These are phyloP conservation scores for Synergus umbraculus DNA, from an alignment of 2,888 invertebrate species.

Conservation along the genomic window DNA sequence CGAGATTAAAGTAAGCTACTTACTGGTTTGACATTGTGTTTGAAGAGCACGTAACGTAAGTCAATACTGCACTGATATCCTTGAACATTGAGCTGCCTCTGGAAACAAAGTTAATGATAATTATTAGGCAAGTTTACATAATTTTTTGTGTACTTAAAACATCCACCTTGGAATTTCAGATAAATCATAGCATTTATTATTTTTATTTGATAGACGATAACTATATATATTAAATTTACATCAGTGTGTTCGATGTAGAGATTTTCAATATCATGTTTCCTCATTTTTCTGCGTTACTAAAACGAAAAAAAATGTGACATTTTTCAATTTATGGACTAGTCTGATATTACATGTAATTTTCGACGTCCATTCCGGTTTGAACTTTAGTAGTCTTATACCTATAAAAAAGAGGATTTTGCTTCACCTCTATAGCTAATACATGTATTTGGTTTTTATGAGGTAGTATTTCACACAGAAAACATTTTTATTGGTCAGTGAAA, in stretches of 20 bases:
- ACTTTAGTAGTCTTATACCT: not conserved
- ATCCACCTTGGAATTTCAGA: no score
- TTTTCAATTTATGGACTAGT: not conserved
- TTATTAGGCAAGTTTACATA: not conserved
- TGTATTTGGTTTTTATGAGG: not conserved
- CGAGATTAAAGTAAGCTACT: conserved; percentile 70
- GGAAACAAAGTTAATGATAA: conserved; percentile 71
- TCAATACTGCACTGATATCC: conserved; percentile 92
- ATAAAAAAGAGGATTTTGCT: not conserved
- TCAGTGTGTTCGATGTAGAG: not conserved
- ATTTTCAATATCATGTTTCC: not conserved
- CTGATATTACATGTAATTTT: not conserved
- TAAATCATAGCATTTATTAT: no score
- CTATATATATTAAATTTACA: no score
- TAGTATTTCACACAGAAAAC: not conserved
- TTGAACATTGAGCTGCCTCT: conserved; percentile 92
- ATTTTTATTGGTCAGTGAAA: not conserved
- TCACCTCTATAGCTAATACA: not conserved
- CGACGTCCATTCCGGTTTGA: not conserved
- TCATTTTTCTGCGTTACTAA: not conserved
- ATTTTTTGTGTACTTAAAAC: no score
- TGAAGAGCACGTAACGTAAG: conserved; percentile 91
- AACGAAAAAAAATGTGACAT: not conserved
- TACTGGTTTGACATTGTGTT: conserved; percentile 93
- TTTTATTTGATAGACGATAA: no score